Evolutionary conservation across 2,113 vertebrate genomes (phyloP).

Genomic region (Athene cunicularia): DNA sequence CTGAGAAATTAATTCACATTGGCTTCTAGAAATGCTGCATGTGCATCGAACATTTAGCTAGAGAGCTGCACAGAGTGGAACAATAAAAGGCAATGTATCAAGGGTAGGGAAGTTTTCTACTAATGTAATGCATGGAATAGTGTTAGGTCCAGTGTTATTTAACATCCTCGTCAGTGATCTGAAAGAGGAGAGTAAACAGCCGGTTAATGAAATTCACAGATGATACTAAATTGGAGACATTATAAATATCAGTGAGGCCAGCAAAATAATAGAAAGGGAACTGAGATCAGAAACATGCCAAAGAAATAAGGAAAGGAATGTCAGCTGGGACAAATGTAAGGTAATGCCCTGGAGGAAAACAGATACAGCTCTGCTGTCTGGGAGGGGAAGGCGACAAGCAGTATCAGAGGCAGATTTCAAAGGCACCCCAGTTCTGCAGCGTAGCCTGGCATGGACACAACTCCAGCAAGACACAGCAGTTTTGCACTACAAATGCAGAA

Average conservation of each 20-base stretch:
- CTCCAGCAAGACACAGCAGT: neutral
- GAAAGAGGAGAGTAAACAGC: constrained; percentile 64
- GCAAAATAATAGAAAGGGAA: constrained; percentile 22
- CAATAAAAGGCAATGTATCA: constrained; percentile 39
- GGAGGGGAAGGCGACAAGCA: neutral
- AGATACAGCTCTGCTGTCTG: neutral
- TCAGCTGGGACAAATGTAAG: constrained; percentile 26
- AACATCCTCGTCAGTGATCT: constrained; percentile 63
- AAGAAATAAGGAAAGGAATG: constrained; percentile 40
- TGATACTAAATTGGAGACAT: constrained; percentile 55
- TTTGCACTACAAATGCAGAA: neutral
- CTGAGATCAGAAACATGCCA: constrained; percentile 42
- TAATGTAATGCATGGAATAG: constrained; percentile 39
- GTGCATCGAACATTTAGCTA: neutral
- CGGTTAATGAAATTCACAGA: constrained; percentile 56
- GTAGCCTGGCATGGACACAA: neutral
- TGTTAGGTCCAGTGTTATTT: constrained; percentile 51
- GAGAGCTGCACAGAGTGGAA: neutral
- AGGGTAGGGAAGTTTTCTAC: constrained; percentile 17
- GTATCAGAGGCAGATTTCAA: neutral
- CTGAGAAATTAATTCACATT: neutral
- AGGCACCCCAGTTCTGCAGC: neutral
- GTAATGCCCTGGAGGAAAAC: neutral
- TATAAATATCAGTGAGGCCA: constrained; percentile 42
- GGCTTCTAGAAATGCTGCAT: neutral